phyloP scores from a whole-genome alignment of 2,888 invertebrate species.

The Trichogramma evanescens region DNA sequence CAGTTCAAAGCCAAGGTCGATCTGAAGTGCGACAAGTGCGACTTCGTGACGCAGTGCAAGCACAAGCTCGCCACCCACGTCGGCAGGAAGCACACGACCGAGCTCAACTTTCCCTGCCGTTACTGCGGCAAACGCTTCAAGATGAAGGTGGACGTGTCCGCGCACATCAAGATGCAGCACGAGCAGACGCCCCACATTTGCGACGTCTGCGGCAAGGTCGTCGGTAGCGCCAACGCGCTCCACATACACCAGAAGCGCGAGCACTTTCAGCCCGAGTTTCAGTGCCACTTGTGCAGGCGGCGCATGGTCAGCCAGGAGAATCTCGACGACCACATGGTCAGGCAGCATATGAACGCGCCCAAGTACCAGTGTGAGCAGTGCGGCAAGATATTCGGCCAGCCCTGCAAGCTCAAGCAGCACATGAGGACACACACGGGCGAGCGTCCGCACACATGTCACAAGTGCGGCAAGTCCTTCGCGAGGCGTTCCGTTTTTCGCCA shows the following conservation, averaged over 20 bases:
- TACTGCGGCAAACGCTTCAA: conserved; percentile 37
- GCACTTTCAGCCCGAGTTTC: conserved; percentile 43
- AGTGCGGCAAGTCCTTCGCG: conserved; percentile 41
- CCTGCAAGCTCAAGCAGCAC: conserved; percentile 42
- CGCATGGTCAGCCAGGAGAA: conserved; percentile 44
- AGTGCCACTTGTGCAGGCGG: conserved; percentile 41
- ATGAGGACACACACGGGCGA: conserved; percentile 43
- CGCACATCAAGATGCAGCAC: conserved; percentile 43
- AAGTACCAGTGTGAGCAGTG: conserved; percentile 43
- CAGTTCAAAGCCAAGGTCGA: conserved; percentile 3
- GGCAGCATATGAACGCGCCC: conserved; percentile 41
- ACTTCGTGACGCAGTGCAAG: conserved; percentile 9
- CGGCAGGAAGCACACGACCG: conserved; percentile 29
- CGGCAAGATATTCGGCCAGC: conserved; percentile 42
- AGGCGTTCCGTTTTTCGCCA: conserved; percentile 42
- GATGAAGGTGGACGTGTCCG: conserved; percentile 43
- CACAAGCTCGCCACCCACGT: conserved; percentile 22
- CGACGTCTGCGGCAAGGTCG: conserved; percentile 40
- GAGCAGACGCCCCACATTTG: conserved; percentile 41
- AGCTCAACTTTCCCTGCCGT: conserved; percentile 26
- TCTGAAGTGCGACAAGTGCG: conserved; percentile 10
- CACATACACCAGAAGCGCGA: conserved; percentile 45
- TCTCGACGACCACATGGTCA: conserved; percentile 40
- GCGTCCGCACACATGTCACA: conserved; percentile 40
- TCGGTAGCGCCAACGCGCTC: conserved; percentile 41